Evolutionary conservation across 2,113 vertebrate species (phyloP).

Genomic region (Vicugna pacos): DNA sequence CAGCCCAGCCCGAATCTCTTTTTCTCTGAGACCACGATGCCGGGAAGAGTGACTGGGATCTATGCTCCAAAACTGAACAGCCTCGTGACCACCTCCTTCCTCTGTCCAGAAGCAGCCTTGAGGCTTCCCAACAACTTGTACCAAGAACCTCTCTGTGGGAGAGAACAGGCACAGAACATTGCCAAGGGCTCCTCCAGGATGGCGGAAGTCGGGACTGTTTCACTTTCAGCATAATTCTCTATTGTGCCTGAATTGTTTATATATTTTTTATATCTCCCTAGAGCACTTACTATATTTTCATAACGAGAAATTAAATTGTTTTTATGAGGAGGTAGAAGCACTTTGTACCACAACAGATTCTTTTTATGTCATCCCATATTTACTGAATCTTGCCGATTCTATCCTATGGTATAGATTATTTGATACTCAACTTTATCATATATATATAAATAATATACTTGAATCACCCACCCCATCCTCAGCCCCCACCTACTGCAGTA

Average conservation of each 20-base stretch:
- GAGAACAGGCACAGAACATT: background rate
- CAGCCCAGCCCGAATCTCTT: background rate
- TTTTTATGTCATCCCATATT: background rate
- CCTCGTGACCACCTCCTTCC: background rate
- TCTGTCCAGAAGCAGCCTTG: background rate
- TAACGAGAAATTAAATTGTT: background rate
- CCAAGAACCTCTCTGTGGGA: background rate
- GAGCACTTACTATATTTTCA: background rate
- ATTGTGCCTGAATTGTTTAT: background rate
- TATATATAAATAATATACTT: background rate
- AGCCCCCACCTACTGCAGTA: background rate
- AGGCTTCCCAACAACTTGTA: background rate
- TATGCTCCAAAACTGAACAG: background rate
- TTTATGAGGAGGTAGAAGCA: background rate
- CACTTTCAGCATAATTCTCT: background rate
- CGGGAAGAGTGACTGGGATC: background rate
- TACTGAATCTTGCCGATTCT: background rate
- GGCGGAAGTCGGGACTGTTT: rapidly evolving
- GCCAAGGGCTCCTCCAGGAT: background rate
- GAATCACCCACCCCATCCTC: no score
- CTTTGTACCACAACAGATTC: background rate
- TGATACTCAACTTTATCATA: background rate
- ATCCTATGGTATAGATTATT: background rate
- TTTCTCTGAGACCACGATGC: background rate
- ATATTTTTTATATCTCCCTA: background rate